Conservation (phyloP, 2,113 vertebrate genomes). For the Perca fluviatilis region DNA sequence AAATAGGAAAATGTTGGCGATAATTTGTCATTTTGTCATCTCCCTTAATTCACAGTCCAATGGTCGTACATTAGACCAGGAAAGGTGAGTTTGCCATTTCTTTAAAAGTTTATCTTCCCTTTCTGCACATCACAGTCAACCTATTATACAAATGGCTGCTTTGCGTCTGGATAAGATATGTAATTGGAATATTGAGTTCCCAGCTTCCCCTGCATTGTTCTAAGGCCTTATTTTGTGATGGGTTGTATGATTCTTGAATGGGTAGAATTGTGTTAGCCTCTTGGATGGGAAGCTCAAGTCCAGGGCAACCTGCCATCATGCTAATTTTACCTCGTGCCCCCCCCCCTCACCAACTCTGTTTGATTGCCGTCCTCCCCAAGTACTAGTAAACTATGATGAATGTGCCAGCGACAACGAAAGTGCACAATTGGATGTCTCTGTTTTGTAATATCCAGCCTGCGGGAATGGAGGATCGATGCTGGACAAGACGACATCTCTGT, state of each 20-base stretch:
- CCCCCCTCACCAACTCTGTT: background rate
- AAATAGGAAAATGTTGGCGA: too few species aligned
- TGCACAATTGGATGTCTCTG: slow-evolving; percentile 20
- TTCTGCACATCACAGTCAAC: slow-evolving; percentile 1
- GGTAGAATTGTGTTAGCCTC: slow-evolving; percentile 7
- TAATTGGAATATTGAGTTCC: slow-evolving; percentile 4
- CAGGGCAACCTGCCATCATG: slow-evolving; percentile 28
- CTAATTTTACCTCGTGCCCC: background rate
- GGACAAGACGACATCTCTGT: slow-evolving; percentile 51
- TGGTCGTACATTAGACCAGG: background rate
- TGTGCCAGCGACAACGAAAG: background rate
- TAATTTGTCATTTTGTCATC: too few species aligned
- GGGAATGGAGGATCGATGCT: slow-evolving; percentile 44
- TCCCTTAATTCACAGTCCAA: background rate
- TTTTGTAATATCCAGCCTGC: slow-evolving; percentile 33
- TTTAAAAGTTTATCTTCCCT: background rate
- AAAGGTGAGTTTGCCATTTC: background rate
- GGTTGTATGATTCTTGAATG: slow-evolving; percentile 14
- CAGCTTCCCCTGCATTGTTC: slow-evolving; percentile 3
- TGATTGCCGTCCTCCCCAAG: slow-evolving; percentile 25
- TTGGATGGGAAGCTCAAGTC: background rate
- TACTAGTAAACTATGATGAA: slow-evolving; percentile 41
- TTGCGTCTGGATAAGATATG: slow-evolving; percentile 5
- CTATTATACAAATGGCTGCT: background rate
- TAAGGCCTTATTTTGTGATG: slow-evolving; percentile 7